Base-by-base conservation (phyloP, 1,140 invertebrate genomes). In the Drosophila novamexicana region DNA sequence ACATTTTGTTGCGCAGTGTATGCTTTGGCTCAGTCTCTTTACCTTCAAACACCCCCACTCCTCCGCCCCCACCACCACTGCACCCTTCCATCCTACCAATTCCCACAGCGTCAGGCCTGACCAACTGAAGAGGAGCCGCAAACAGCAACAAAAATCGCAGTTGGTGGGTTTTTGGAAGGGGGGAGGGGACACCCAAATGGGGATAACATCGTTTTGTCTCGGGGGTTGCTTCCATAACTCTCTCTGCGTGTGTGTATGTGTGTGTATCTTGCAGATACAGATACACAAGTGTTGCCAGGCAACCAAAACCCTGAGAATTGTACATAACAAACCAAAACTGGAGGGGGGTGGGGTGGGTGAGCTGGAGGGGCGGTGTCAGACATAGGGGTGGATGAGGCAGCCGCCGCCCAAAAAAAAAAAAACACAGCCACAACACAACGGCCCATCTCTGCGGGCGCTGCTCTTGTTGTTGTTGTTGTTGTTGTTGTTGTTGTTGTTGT, bases 261-360 rank as follows among this genome's bases (percentile, higher is more conserved):
- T 62, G 50, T 63, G 67, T 75, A 72, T 72, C 69, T 76, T 72
- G 54, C 62, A 72, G 79, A 88, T 79, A 88, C 72, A 79, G 58
- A 70, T 57, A 69, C 66, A 86, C 79, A 81, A 70, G 54, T 69
- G 84, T 88, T 88, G 85, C 84, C 81, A 57, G 81, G 84, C 69
- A 77, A 88, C 84, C 74, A 44, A 80, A 79, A 64, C 74, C 75
- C 68, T 57, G 71, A 84, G 81, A 89, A 80, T 84, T 88, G 84
- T 88, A 88, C 84, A 88, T 88, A 88, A 88, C 84, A 88, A 88
- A 88, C 83, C 79, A 78, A 89, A 88, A 75, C 75, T 66, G 50
- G 14, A 14, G 14, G 14, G 14, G 22, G 16, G 45, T 3, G 32
- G 40, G 50, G 16, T 18, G 58, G 22, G 49, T 44, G 40, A n/a